Percentiles rank a stretch among this genome's conserved stretches.
Conservation (phyloP, 2,888 invertebrate species). For the Adela reaumurella region DNA sequence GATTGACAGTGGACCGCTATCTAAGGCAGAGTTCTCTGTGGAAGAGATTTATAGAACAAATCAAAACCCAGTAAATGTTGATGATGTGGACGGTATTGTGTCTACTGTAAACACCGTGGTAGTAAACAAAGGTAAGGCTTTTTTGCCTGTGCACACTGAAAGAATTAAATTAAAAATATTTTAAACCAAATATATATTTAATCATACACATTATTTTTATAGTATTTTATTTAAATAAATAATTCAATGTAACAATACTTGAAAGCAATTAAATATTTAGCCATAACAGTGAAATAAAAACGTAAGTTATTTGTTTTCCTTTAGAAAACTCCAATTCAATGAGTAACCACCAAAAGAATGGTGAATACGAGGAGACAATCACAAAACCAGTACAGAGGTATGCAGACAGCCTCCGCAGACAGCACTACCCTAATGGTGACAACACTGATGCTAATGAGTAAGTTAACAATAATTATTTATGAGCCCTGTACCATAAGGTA, state of each 20-base stretch:
- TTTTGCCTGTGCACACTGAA: no score
- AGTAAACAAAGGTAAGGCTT: background rate
- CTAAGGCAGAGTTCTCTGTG: constrained; percentile 39
- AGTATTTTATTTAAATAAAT: no score
- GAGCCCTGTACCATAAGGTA: no score
- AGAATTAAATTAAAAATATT: constrained; percentile 12
- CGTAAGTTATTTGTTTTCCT: constrained; percentile 2
- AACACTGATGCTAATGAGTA: background rate
- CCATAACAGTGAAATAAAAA: no score
- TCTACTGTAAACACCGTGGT: background rate
- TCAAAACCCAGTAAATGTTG: background rate
- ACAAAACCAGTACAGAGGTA: constrained; percentile 52
- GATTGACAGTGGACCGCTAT: constrained; percentile 39
- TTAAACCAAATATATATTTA: no score
- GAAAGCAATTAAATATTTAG: no score
- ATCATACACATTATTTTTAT: no score
- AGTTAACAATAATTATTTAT: background rate
- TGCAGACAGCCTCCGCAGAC: constrained; percentile 50
- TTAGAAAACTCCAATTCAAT: constrained; percentile 27
- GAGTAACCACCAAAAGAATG: constrained; percentile 52
- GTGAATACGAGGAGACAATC: constrained; percentile 59
- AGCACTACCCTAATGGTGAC: constrained; percentile 34
- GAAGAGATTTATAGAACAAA: constrained; percentile 43
- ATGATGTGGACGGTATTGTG: background rate
- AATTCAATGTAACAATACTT: no score